phyloP scores from a whole-genome alignment of 2,888 invertebrate species.

The Tipula vernalis region DNA sequence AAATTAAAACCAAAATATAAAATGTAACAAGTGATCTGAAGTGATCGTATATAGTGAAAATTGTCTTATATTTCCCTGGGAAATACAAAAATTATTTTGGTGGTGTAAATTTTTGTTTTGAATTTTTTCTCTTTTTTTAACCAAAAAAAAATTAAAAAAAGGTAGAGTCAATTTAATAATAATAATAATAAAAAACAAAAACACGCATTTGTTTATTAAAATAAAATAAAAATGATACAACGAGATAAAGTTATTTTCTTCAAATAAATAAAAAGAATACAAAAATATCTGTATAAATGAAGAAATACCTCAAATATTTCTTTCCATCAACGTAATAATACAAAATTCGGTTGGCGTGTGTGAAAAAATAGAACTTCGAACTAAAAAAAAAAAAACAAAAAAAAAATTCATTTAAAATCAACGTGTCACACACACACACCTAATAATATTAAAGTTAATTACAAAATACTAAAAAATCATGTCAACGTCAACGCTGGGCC shows the following conservation, averaged over 20 bases:
- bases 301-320: neutral
- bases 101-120: neutral
- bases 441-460: neutral
- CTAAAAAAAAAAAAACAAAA: too few relatives aligned
- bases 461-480: slow-evolving; percentile 22
- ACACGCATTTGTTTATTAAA: neutral
- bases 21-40: neutral
- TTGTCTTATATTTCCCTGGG: neutral
- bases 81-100: neutral
- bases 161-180: neutral
- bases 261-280: neutral
- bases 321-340: neutral
- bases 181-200: too few relatives aligned
- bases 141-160: neutral
- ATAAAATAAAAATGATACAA: neutral
- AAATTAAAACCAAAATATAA: neutral
- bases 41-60: neutral
- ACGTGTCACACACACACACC: neutral
- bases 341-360: neutral
- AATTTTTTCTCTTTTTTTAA: neutral
- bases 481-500: slow-evolving; percentile 52
- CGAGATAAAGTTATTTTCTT: neutral
- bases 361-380: neutral
- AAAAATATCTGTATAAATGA: neutral
- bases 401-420: neutral